Evolutionary conservation across 2,797 vertebrate genomes (phyloP), one percentile per base, ranked within the genome.

Genomic region (Halcyon leucocephala): DNA sequence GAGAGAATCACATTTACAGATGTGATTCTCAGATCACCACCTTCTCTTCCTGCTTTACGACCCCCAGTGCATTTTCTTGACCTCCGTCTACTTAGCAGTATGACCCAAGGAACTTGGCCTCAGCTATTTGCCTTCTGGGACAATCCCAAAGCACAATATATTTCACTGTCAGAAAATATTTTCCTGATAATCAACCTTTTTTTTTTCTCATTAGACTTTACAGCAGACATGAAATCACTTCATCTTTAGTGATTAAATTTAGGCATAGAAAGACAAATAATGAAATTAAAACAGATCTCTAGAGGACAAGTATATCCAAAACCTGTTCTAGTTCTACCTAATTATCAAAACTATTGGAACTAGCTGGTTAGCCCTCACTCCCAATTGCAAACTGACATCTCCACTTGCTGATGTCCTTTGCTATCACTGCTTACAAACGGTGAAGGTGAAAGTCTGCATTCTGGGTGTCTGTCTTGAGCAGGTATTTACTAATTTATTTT

Each of bases 401-500:
- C 14, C 17, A 31, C 48, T 76, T 84, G 46, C 33, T 66, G 29
- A 66, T 72, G 31, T 55, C n/a, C 42, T 93, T 92, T 89, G 39
- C 13, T 77, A 14, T 48, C 10, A 18, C 25, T 37, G 49, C 51
- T 91, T 60, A 64, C 20, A 72, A 74, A 1, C 46, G 73, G 25
- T 48, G 35, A 82, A 14, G 22, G 14, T 86, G 48, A 86, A 90
- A 93, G 28, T 26, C 54, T 83, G 6, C 39, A 69, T 61, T 81
- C 58, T 86, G 57, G 7, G 46, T 66, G 8, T 76, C 49, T 88
- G 61, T 77, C 70, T 94, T 60, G 81, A 82, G 66, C 54, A 76
- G 24, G 7, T 82, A 57, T 87, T 95, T 86, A 70, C 62, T 87
- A 61, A 89, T 86, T 85, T 62, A 66, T 85, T 91, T 83, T 78